Evolutionary conservation across 2,888 invertebrate genomes (phyloP).

Genomic region (Timandra comae): DNA sequence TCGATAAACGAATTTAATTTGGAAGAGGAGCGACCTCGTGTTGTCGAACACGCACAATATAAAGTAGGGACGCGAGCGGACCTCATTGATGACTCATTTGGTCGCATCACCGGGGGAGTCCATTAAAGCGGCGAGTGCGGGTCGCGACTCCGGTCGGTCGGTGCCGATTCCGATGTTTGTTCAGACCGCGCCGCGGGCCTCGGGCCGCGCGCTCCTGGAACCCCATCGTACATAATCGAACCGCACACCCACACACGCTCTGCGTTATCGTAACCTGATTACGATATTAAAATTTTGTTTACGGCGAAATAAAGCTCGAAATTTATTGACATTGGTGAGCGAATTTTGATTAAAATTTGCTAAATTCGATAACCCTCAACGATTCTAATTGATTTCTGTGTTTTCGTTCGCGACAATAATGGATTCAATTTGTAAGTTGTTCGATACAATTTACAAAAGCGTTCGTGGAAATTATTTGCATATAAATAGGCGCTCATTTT

Average conservation of each 20-base stretch:
- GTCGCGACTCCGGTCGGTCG: too few species aligned
- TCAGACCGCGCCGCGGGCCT: neutral
- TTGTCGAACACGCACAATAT: too few species aligned
- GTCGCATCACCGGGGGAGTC: too few species aligned
- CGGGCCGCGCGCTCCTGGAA: constrained; percentile 1
- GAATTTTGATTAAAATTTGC: constrained; percentile 20
- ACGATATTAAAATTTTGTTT: constrained; percentile 19
- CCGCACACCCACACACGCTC: constrained; percentile 2
- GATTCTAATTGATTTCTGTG: constrained; percentile 21
- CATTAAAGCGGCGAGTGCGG: too few species aligned
- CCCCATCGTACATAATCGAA: constrained; percentile 5
- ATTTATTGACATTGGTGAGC: constrained; percentile 17
- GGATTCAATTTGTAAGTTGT: constrained; percentile 8
- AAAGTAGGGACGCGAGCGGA: too few species aligned
- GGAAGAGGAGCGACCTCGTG: too few species aligned
- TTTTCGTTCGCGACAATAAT: constrained; percentile 13
- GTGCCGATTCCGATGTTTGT: too few species aligned
- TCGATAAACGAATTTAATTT: too few species aligned
- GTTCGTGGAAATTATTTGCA: neutral
- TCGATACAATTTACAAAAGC: constrained; percentile 1
- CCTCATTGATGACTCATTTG: too few species aligned
- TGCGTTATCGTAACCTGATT: constrained; percentile 14
- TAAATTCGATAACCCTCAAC: constrained; percentile 19
- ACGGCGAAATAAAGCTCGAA: constrained; percentile 17
- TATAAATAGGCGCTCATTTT: constrained; percentile 1